Evolutionary conservation across 2,888 invertebrate species (phyloP), one percentile per base, ranked within the genome.

Genomic region (Tholera decimalis): DNA sequence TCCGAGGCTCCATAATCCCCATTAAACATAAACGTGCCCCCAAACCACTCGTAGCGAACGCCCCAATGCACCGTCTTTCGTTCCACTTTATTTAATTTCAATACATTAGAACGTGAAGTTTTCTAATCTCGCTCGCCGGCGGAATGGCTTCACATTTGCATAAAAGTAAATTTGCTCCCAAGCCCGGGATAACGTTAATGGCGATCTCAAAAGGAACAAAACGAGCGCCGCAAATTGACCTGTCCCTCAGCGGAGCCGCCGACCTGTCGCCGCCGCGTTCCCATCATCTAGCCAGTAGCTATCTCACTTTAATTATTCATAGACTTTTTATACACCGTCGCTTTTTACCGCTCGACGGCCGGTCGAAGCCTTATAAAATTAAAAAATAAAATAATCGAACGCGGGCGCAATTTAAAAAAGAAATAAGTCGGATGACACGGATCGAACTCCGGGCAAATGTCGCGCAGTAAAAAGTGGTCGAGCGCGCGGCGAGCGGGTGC

Each of bases 381-480:
- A 91, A 93, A 94, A 93, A 93, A 91, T 87, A 92, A 93, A 92
- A 91, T 91, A 93, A 93, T 92, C 91, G 91, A 93, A 90, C 88
- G 85, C 82, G 89, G 91, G 90, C 91, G 93, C 93, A 94, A 93
- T 94, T 94, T 92, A 92, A 94, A 95, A 95, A 94, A 95, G 94
- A 93, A 94, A 94, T 94, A 94, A 92, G 95, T 93, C 94, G 92
- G 93, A 94, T 95, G 95, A 95, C 95, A 95, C 93, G 95, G 95
- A 94, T 94, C 95, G 95, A 95, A 95, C 95, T 95, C 95, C 93
- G 95, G 95, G 95, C 95, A 95, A 95, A 95, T 95, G 95, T 95
- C 95, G 95, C 95, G 93, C 92, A 89, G 92, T 95, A 95, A 95
- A 95, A 95, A 95, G 94, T 93, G 92, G 95, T 95, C 92, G 90